Conservation (phyloP, 1,140 invertebrate species). For the Drosophila guanche region DNA sequence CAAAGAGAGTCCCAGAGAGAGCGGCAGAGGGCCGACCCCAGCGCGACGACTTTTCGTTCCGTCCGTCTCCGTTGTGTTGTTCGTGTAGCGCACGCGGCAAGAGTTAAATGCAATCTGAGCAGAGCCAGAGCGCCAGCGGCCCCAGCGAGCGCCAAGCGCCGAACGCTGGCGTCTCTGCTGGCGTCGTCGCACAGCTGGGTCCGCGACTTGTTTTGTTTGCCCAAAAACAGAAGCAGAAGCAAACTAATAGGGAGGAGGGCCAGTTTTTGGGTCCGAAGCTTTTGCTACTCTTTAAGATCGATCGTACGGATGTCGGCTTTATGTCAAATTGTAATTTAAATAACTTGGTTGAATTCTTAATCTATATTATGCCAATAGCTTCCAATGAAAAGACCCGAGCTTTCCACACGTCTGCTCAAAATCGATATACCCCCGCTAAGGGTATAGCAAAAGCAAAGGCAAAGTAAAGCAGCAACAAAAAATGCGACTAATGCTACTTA, state of each 20-base stretch:
- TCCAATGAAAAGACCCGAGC: no score
- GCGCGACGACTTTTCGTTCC: constrained; percentile 47
- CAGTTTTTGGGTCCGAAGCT: no score
- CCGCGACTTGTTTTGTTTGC: constrained; percentile 61
- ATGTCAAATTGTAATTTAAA: no score
- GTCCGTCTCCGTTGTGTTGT: constrained; percentile 49
- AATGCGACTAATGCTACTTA: constrained; percentile 68
- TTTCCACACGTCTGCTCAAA: no score
- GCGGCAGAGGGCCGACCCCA: constrained; percentile 45
- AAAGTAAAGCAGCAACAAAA: constrained; percentile 43
- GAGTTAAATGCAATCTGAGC: constrained; percentile 79
- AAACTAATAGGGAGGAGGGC: background rate
- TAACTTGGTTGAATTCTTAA: no score
- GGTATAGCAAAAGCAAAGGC: constrained; percentile 15
- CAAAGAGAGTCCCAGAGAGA: constrained; percentile 35
- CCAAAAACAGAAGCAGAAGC: constrained; percentile 31
- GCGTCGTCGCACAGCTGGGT: constrained; percentile 24
- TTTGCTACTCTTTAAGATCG: no score
- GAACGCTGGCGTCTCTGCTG: constrained; percentile 28
- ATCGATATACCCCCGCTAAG: no score
- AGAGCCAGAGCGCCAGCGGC: constrained; percentile 24
- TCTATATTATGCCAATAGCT: no score
- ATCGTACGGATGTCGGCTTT: no score
- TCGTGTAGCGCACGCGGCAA: constrained; percentile 76
- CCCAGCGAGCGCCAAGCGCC: constrained; percentile 9